Evolutionary conservation across 1,140 invertebrate genomes (phyloP), one percentile per base, ranked within the genome.

Genomic region (Stegodyphus mimosarum): DNA sequence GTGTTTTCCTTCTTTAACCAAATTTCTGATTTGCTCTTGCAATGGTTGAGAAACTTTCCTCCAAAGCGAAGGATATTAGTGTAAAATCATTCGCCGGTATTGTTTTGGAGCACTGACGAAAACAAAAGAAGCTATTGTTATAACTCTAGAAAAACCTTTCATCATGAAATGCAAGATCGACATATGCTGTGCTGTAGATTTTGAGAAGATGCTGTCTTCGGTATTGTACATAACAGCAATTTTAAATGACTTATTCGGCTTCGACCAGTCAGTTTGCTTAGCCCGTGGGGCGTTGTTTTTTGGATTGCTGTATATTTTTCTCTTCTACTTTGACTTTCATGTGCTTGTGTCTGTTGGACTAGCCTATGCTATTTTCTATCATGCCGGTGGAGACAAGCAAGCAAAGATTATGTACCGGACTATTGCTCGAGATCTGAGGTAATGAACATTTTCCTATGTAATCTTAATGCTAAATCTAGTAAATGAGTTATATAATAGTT

Each of bases 221-320:
- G 10, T 18, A 7, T 48, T 49, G 18, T 83, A 66, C 71, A 6
- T 66, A 7, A 2, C 11, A 4, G 60, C 53, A 17, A 11, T 18
- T 0, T n/a, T 83, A 11, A 74, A 83, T 67, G 80, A 83, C 18
- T 6, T 83, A 6, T 83, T 83, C 33, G 80, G 80, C 2, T 48
- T 83, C 9, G 48, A 74, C n/a, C 50, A 73, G 10, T 48, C 60
- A 1, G 6, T 53, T 1, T 74, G 71, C 55, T n/a, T 83, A 50
- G 53, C 71, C 13, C n/a, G 80, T 10, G 80, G 80, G 3, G 13
- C 11, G 4, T 6, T 83, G 11, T 74, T 83, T n/a, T 48, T 73
- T 2, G 9, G 15, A 17, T 1, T 74, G 5, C 52, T 66, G 3
- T 13, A 10, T 60, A 60, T 60, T 2, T 60, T 60, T 60, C 33